phyloP scores from a whole-genome alignment of 2,888 invertebrate genomes.

The Agrotis segetum region DNA sequence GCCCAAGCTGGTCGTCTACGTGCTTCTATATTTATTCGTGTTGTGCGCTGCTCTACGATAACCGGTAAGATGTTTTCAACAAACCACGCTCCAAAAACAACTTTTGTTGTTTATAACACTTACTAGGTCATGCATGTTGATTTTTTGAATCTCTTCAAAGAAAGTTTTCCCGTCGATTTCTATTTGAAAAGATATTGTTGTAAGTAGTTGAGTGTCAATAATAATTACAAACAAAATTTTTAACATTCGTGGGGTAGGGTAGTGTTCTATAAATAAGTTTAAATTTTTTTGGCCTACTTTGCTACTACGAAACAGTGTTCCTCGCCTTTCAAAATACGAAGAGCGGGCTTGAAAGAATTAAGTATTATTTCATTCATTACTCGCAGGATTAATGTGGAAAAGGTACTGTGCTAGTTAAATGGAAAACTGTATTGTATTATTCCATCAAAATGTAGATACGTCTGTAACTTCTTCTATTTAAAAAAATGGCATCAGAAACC shows the following conservation, averaged over 20 bases:
- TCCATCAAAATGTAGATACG: background rate
- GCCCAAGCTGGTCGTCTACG: slow-evolving; percentile 64
- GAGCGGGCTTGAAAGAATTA: background rate
- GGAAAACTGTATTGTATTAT: background rate
- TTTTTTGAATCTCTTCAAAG: background rate
- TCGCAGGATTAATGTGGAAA: background rate
- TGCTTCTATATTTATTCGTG: slow-evolving; percentile 59
- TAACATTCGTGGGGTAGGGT: background rate
- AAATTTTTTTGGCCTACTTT: background rate
- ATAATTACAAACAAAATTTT: too few species aligned
- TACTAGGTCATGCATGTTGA: too few species aligned
- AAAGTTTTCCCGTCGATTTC: too few species aligned
- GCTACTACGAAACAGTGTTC: background rate
- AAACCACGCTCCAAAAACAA: background rate
- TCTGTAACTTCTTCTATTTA: slow-evolving; percentile 64
- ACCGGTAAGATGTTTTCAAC: slow-evolving; percentile 71
- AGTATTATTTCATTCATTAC: background rate
- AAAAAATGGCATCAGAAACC: slow-evolving; percentile 55
- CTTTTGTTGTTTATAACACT: background rate
- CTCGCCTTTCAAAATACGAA: background rate
- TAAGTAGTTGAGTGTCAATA: too few species aligned
- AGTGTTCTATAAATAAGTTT: slow-evolving; percentile 7
- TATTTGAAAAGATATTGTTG: too few species aligned
- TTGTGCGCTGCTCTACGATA: slow-evolving; percentile 56
- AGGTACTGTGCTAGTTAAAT: background rate